These are phyloP conservation scores for Macrophya alboannulata DNA, from an alignment of 2,888 invertebrate species.

Conservation along the genomic window DNA sequence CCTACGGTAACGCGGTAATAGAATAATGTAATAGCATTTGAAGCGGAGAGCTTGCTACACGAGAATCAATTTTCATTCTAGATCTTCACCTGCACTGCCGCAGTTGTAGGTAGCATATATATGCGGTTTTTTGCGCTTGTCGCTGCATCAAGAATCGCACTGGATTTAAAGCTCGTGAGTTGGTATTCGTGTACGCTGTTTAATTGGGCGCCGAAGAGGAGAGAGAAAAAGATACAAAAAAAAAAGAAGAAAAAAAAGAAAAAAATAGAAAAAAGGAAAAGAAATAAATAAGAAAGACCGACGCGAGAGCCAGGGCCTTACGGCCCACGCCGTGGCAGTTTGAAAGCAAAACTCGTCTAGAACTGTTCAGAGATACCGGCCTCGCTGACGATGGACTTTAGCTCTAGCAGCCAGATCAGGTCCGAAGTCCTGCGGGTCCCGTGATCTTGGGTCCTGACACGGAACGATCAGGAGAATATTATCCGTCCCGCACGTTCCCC, in stretches of 20 bases:
- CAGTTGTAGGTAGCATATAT: not conserved
- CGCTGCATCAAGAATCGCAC: conserved; percentile 20
- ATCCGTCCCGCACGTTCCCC: conserved; percentile 36
- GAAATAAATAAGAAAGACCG: conserved; percentile 22
- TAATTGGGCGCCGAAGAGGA: conserved; percentile 37
- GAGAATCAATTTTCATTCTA: conserved; percentile 17
- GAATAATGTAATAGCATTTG: conserved; percentile 30
- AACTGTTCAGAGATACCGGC: conserved; percentile 38
- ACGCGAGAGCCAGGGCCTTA: not conserved
- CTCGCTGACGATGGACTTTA: not conserved
- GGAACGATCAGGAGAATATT: conserved; percentile 44
- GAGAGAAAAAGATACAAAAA: not conserved
- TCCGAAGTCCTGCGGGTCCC: conserved; percentile 35
- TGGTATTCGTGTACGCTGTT: conserved; percentile 48
- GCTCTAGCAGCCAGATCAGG: conserved; percentile 32
- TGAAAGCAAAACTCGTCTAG: conserved; percentile 53
- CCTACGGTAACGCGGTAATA: conserved; percentile 10
- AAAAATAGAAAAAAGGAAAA: not conserved
- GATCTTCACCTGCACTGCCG: not conserved
- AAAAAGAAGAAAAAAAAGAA: not conserved
- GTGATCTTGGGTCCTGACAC: conserved; percentile 24
- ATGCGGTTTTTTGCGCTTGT: not conserved
- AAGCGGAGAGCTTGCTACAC: not conserved
- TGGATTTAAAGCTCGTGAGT: conserved; percentile 15
- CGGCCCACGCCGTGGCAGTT: conserved; percentile 45